Conservation (phyloP, 2,797 vertebrate species). For the Parauchenoglanis ngamensis region DNA sequence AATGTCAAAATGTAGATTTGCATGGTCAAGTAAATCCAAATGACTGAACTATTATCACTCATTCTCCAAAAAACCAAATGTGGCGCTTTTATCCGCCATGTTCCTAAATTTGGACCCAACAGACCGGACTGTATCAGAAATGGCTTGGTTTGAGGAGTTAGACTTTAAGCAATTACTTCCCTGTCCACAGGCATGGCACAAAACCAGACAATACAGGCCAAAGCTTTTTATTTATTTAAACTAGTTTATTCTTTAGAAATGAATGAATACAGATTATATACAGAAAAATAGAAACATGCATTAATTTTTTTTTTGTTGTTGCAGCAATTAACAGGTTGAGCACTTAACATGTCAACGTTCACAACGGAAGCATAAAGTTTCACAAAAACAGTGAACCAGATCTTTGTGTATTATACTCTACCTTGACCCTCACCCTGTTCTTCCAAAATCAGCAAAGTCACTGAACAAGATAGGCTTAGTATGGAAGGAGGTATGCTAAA, state of each 20-base stretch:
- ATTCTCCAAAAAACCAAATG: too few species aligned
- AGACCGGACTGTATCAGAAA: background rate
- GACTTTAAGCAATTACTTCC: background rate
- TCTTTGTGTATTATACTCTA: background rate
- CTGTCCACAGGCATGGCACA: background rate
- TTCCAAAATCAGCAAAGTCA: background rate
- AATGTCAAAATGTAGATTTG: too few species aligned
- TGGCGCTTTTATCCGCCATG: too few species aligned
- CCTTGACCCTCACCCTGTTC: background rate
- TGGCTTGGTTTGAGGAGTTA: background rate
- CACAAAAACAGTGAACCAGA: background rate
- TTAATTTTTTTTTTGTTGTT: conserved; percentile 4
- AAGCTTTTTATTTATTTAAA: background rate
- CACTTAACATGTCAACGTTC: background rate
- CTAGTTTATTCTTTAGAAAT: conserved; percentile 38
- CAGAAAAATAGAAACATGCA: conserved; percentile 12
- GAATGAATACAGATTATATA: conserved; percentile 1
- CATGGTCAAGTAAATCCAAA: too few species aligned
- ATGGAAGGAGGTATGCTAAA: background rate
- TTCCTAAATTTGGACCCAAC: too few species aligned
- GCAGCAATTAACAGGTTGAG: conserved; percentile 21
- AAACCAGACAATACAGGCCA: conserved; percentile 3
- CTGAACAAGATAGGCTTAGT: background rate
- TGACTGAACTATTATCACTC: too few species aligned
- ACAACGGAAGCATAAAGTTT: background rate